Conservation (phyloP, 2,888 invertebrate species). For the Odontomyia ornata region DNA sequence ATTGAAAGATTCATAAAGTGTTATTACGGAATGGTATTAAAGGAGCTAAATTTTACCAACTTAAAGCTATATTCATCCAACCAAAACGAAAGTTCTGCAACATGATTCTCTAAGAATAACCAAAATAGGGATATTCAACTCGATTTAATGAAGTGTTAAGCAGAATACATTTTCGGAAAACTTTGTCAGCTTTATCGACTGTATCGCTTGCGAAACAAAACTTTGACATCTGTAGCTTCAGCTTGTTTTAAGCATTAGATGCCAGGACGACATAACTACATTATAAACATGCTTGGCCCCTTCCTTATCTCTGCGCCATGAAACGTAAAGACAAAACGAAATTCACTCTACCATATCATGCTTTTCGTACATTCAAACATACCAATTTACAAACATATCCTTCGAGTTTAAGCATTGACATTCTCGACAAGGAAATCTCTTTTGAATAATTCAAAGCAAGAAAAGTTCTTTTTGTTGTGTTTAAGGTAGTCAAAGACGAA, state of each 20-base stretch:
- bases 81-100: too few relatives aligned
- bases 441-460: slow-evolving; percentile 27
- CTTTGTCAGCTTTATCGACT: slow-evolving; percentile 14
- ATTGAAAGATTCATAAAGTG: too few relatives aligned
- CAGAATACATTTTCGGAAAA: background rate
- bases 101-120: too few relatives aligned
- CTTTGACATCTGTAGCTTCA: background rate
- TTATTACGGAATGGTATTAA: too few relatives aligned
- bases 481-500: slow-evolving; percentile 15
- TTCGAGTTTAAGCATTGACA: background rate
- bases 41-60: too few relatives aligned
- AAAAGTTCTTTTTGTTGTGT: background rate
- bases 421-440: slow-evolving; percentile 2
- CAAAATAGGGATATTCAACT: slow-evolving; percentile 34
- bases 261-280: background rate
- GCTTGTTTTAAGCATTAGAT: background rate
- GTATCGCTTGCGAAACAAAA: background rate
- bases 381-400: background rate
- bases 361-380: background rate
- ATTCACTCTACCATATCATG: background rate
- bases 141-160: slow-evolving; percentile 15
- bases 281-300: background rate
- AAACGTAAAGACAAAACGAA: background rate
- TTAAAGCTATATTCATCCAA: too few relatives aligned
- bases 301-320: background rate